Base-by-base conservation (phyloP, 2,888 invertebrate species). In the Isoperla grammatica region DNA sequence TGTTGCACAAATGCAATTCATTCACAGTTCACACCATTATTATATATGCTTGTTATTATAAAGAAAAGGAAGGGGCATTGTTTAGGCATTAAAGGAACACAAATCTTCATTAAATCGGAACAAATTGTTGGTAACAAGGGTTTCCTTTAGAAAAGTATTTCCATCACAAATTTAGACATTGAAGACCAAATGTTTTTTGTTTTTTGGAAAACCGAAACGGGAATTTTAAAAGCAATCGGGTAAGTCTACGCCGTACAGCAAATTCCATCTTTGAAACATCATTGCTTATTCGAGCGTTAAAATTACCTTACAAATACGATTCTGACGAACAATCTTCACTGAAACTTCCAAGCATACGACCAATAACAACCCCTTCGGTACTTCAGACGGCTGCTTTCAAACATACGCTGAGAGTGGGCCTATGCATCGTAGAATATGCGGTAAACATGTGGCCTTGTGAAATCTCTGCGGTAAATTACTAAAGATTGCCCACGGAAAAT, bases 181-280 rank as follows among this genome's bases (percentile, higher is more conserved):
- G 8, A 29, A 29, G 29, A 29, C 8, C 8, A 8, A 29, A 6
- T 4, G 29, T 8, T 4, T 29, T 29, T 29, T 29, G 29, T 29
- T 29, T 4, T 29, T 29, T 29, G 29, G 8, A 29, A 29, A 8
- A 29, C 29, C 29, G 29, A 46, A 20, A 45, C 20, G 46, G 17
- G 46, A 46, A 46, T 46, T 46, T 46, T 22, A 22, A 43, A 59
- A 43, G 59, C 59, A 59, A 59, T 59, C 59, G 54, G 54, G 45
- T 43, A n/a, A n/a, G n/a, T 57, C 29, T 35, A 29, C 20, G 39
- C 37, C 57, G 53, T 60, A 45, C 49, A 56, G 46, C 49, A 29
- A n/a, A 54, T 60, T 56, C 59, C 56, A 60, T 56, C 60, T 50
- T 60, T 49, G 56, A 56, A 42, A 56, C 56, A 56, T 20, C 19